These are phyloP conservation scores for Archivesica marissinica DNA, from an alignment of 1,140 invertebrate species.

Conservation along the genomic window DNA sequence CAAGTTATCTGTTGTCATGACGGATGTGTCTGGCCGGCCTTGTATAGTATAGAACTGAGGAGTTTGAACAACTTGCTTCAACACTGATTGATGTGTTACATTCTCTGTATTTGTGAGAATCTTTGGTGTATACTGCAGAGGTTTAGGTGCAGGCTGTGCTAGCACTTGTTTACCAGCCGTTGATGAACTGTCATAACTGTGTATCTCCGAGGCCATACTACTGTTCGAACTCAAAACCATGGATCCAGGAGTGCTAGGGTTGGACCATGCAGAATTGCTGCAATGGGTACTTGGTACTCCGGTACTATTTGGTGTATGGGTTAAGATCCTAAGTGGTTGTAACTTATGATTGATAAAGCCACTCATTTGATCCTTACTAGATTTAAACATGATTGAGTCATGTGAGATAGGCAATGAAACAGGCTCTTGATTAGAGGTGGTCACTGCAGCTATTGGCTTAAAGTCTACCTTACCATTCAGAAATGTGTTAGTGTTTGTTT, in stretches of 20 bases:
- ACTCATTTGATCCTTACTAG: background rate
- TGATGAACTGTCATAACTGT: background rate
- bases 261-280: conserved; percentile 35
- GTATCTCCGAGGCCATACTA: background rate
- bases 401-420: background rate
- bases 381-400: background rate
- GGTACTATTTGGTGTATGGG: conserved; percentile 38
- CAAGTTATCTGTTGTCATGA: background rate
- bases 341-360: background rate
- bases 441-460: conserved; percentile 4
- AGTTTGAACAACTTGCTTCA: background rate
- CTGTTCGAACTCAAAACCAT: background rate
- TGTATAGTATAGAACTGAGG: background rate
- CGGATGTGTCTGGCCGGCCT: background rate
- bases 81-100: background rate
- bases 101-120: background rate
- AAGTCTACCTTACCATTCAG: conserved; percentile 14
- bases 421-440: background rate
- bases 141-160: background rate
- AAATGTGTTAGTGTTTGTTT: background rate
- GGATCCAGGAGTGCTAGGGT: conserved; percentile 41
- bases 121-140: background rate
- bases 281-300: background rate
- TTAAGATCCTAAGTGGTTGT: conserved; percentile 27
- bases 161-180: background rate